Evolutionary conservation across 2,888 invertebrate species (phyloP), one percentile per base, ranked within the genome.

Genomic region (Synanthedon myopaeformis): DNA sequence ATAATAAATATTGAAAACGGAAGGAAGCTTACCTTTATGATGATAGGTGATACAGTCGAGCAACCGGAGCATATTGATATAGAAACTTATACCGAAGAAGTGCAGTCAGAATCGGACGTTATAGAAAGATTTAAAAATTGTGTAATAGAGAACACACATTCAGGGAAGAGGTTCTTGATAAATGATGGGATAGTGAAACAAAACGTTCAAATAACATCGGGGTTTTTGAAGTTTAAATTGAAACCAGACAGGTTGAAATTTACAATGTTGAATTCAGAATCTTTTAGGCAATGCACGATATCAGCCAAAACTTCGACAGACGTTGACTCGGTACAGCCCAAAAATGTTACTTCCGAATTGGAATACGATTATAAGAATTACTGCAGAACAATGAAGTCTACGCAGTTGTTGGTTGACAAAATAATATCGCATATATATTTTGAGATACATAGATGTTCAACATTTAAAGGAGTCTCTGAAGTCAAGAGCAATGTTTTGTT

Each of bases 1-100:
- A 87, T 89, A 58, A 79, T 92, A 51, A 84, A 84, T 59, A 65
- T 91, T 56, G 84, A 88, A 48, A 79, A 87, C 56, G 92, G 92
- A 10, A 79, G 82, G 51, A 90, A 89, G 76, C 77, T 91, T 4
- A 75, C 87, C 42, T 70, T 92, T 23, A 86, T 85, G 45, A 67
- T 82, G 51, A 70, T 86, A 4, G 76, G 79, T 1, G 72, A 74
- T 52, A 65, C 63, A n/a, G 65, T 80, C 3, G 74, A 76, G 3
- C 74, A 79, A 57, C 82, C 83, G 1, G 78, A 82, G 48, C 82
- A 89, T 19, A 80, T 89, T 59, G 89, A 90, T 67, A 75, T 92
- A 51, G 66, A 83, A 4, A 82, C 87, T 55, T 86, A 83, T 64
- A 71, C 80, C 0, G 81, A 79, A 35, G 69, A 73, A 60, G 58